Conservation (phyloP, 2,888 invertebrate genomes). For the Hoplodrina ambigua region DNA sequence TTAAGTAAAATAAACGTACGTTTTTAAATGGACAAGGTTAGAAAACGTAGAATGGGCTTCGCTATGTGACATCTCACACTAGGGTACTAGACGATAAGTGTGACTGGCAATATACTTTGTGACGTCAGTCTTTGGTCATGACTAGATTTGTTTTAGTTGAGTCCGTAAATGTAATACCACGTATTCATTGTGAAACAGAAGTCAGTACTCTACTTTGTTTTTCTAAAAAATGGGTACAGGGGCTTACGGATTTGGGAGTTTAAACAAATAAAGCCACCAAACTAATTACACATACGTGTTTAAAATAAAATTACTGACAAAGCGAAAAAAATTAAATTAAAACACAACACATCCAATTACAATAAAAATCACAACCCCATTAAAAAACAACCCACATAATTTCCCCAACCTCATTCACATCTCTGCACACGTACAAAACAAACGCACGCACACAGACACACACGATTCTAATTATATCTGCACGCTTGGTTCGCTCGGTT, state of each 20-base stretch:
- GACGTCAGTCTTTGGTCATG: conserved; percentile 3
- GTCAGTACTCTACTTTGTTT: no score
- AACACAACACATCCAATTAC: neutral
- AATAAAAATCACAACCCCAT: conserved; percentile 20
- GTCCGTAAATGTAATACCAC: no score
- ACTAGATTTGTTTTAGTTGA: no score
- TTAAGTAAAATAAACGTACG: no score
- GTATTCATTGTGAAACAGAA: no score
- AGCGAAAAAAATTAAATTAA: neutral
- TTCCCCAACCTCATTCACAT: conserved; percentile 20
- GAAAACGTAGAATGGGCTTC: conserved; percentile 87
- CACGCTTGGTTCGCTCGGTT: conserved; percentile 56
- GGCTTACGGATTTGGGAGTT: neutral
- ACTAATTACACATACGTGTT: neutral
- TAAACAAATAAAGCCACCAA: no score
- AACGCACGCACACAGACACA: conserved; percentile 19
- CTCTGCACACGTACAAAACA: conserved; percentile 29
- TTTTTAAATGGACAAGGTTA: no score
- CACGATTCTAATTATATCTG: conserved; percentile 45
- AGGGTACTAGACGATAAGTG: conserved; percentile 63
- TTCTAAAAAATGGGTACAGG: neutral
- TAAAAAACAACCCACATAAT: conserved; percentile 25
- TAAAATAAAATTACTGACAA: neutral
- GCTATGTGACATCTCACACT: conserved; percentile 77
- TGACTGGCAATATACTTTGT: conserved; percentile 37